phyloP scores from a whole-genome alignment of 2,113 vertebrate species.

The Euleptes europaea region DNA sequence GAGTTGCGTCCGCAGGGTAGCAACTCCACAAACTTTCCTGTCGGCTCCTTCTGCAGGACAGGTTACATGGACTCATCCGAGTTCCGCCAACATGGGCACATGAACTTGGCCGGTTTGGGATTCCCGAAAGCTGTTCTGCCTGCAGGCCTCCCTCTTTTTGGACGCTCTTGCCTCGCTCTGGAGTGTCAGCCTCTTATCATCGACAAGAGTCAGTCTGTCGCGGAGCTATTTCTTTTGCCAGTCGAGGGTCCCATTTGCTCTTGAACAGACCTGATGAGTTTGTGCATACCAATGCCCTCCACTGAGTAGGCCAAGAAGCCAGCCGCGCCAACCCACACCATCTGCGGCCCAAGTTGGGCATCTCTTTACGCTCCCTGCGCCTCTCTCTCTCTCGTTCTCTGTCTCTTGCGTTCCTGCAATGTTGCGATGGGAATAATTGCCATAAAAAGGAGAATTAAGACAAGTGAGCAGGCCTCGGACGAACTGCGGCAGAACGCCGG shows the following conservation, averaged over 20 bases:
- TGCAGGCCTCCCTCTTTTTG: constrained; percentile 16
- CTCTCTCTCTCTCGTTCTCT: constrained; percentile 45
- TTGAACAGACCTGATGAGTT: constrained; percentile 52
- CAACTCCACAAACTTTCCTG: background rate
- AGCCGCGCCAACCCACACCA: constrained; percentile 65
- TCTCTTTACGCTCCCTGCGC: constrained; percentile 40
- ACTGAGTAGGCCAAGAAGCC: constrained; percentile 45
- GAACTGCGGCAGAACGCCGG: constrained; percentile 64
- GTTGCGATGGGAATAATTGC: constrained; percentile 44
- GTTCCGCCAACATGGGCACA: background rate
- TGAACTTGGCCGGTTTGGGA: background rate
- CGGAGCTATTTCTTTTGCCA: constrained; percentile 36
- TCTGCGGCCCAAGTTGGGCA: constrained; percentile 58
- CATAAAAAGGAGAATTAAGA: constrained; percentile 69
- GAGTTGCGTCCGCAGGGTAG: background rate
- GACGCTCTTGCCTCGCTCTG: background rate
- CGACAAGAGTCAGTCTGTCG: constrained; percentile 47
- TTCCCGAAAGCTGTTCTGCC: background rate
- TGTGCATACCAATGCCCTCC: constrained; percentile 48
- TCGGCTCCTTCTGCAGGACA: background rate
- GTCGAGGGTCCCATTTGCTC: constrained; percentile 38
- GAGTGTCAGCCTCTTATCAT: background rate
- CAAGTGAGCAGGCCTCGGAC: constrained; percentile 73
- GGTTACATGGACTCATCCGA: fast-evolving
- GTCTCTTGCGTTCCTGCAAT: constrained; percentile 34